Evolutionary conservation across 2,113 vertebrate genomes (phyloP).

Genomic region (Ploceus nigricollis): DNA sequence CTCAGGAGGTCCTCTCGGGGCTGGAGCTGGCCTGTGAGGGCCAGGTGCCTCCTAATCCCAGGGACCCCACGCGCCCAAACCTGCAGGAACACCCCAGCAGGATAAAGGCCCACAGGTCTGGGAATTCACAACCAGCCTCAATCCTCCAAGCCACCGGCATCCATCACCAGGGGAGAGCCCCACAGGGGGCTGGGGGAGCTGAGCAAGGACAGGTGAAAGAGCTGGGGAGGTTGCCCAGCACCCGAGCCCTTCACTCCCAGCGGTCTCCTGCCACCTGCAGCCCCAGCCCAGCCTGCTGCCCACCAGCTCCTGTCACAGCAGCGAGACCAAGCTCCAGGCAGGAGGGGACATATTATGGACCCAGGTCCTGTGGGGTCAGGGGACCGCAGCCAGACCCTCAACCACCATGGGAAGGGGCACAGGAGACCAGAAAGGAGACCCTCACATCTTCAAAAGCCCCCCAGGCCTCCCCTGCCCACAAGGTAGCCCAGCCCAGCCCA

Average conservation of each 20-base stretch:
- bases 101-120: accelerated
- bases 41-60: neutral
- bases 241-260: neutral
- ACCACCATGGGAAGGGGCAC: neutral
- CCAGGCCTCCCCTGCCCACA: neutral
- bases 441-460: neutral
- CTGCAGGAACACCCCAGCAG: accelerated
- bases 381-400: neutral
- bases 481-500: neutral
- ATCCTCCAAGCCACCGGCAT: accelerated
- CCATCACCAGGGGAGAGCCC: neutral
- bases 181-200: neutral
- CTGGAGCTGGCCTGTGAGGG: neutral
- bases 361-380: no score
- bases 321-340: accelerated
- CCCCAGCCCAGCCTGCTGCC: neutral
- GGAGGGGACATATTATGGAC: accelerated
- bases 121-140: neutral
- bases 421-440: neutral
- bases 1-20: accelerated
- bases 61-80: accelerated
- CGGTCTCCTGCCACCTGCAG: neutral
- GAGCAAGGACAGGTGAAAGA: neutral
- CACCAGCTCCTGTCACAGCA: neutral
- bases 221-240: neutral